Evolutionary conservation across 2,113 vertebrate genomes (phyloP).

Genomic region (Scomber scombrus): DNA sequence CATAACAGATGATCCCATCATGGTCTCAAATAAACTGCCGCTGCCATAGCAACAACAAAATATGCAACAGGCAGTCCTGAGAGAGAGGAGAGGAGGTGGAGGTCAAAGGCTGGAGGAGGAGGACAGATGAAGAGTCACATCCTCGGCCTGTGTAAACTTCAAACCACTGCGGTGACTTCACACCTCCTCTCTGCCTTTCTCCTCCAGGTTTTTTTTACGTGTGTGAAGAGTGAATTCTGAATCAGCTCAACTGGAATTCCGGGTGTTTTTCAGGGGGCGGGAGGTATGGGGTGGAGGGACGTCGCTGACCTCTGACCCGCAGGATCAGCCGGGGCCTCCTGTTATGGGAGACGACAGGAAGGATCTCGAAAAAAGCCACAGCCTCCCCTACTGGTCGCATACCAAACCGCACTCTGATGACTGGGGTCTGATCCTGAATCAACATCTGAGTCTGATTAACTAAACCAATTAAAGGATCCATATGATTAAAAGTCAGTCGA

Average conservation of each 20-base stretch:
- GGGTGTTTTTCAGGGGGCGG: conserved; percentile 17
- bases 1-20: conserved; percentile 75
- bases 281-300: no score
- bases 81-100: conserved; percentile 30
- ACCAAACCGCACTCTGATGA: conserved; percentile 40
- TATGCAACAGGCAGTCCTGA: conserved; percentile 58
- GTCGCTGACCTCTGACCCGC: conserved; percentile 69
- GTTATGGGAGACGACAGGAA: conserved; percentile 16
- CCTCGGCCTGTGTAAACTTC: conserved; percentile 46
- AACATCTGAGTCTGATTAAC: conserved; percentile 55
- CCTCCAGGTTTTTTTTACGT: conserved; percentile 15
- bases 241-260: conserved; percentile 49
- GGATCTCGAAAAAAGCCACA: conserved; percentile 56
- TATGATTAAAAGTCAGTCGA: conserved; percentile 51
- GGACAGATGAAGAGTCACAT: conserved; percentile 64
- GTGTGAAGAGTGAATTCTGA: conserved; percentile 25
- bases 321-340: conserved; percentile 57
- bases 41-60: conserved; percentile 72
- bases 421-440: conserved; percentile 25
- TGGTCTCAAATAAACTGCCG: conserved; percentile 65
- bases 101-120: conserved; percentile 63
- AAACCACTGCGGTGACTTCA: conserved; percentile 10
- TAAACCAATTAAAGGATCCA: conserved; percentile 65
- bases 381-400: conserved; percentile 79
- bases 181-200: conserved; percentile 33